Conservation (phyloP, 2,113 vertebrate species). For the Microtus ochrogaster region DNA sequence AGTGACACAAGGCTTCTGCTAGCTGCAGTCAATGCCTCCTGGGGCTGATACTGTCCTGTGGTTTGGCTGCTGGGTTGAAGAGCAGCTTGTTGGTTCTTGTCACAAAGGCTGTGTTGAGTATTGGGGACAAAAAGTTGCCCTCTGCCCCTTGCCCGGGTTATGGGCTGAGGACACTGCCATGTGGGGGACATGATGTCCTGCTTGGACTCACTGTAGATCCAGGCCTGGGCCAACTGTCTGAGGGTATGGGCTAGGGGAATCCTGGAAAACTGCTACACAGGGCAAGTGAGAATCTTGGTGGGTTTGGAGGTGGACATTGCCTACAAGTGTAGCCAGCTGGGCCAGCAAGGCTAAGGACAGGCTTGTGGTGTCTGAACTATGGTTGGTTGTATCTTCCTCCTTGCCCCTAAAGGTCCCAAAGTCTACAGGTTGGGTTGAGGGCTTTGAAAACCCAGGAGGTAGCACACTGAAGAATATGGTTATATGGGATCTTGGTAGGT, state of each 20-base stretch:
- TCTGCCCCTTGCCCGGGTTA: not conserved
- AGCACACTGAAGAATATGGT: not conserved
- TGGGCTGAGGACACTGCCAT: not conserved
- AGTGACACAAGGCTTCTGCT: not conserved
- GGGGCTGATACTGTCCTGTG: not conserved
- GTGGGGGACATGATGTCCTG: too few relatives aligned
- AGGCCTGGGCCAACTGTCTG: not conserved
- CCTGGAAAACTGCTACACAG: not conserved
- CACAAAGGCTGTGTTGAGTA: not conserved
- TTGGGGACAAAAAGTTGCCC: not conserved
- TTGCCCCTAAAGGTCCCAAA: too few relatives aligned
- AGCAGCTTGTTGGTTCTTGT: not conserved
- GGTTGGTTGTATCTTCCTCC: not conserved
- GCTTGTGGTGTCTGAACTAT: not conserved
- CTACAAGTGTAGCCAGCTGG: not conserved
- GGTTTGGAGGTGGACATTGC: not conserved
- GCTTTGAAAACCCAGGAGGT: not conserved
- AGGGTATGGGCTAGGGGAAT: too few relatives aligned
- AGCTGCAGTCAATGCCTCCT: not conserved
- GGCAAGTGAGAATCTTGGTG: not conserved
- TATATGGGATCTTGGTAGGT: not conserved
- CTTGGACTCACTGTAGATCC: rapidly evolving
- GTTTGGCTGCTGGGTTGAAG: not conserved
- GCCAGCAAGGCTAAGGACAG: not conserved
- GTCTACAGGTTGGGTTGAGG: not conserved